phyloP scores from a whole-genome alignment of 2,113 vertebrate species.

The Benitochromis conjunctus region DNA sequence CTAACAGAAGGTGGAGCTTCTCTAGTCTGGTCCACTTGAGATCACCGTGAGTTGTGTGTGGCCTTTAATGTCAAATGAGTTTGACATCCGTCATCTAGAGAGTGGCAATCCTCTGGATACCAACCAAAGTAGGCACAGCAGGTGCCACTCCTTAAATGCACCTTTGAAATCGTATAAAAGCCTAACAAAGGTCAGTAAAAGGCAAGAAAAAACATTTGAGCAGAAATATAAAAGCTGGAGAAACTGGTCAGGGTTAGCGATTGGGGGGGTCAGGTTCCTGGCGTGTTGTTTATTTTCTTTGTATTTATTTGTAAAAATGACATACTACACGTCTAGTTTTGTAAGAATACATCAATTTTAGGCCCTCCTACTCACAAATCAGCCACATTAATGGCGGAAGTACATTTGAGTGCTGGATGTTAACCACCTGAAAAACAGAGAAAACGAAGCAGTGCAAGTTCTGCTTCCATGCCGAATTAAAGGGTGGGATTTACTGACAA shows the following conservation, averaged over 20 bases:
- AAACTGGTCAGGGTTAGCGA: background rate
- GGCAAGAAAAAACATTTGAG: no score
- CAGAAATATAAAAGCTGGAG: no score
- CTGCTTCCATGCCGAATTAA: background rate
- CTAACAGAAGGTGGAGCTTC: background rate
- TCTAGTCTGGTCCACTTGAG: background rate
- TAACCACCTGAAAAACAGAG: rapidly evolving
- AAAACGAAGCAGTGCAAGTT: background rate
- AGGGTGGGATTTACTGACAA: background rate
- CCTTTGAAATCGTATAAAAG: no score
- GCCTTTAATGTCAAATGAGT: no score
- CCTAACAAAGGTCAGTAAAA: no score
- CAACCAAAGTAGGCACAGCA: no score
- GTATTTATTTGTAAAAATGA: background rate
- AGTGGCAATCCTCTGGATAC: no score
- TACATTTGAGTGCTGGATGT: background rate
- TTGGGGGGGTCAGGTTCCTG: background rate
- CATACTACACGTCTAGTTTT: background rate
- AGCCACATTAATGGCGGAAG: background rate
- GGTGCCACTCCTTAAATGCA: background rate
- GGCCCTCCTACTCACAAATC: background rate
- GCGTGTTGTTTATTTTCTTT: background rate
- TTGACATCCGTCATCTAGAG: no score
- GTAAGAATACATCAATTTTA: background rate
- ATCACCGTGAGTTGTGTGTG: no score